These are phyloP conservation scores for Spialia ferax DNA, from an alignment of 2,888 invertebrate genomes.

Conservation along the genomic window DNA sequence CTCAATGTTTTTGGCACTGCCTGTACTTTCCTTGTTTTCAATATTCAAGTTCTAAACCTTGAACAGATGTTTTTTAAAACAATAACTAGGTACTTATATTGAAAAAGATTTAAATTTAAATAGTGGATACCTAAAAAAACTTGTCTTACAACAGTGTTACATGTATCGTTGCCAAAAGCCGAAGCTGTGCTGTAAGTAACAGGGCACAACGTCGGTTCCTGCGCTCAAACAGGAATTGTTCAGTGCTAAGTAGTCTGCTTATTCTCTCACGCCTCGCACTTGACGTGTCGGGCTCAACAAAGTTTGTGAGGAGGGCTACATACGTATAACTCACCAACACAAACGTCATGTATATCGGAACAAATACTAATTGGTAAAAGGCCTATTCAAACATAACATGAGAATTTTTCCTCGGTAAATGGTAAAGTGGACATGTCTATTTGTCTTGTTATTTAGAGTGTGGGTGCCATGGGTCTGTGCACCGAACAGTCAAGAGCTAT, in stretches of 20 bases:
- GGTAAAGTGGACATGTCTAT: constrained; percentile 84
- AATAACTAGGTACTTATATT: background rate
- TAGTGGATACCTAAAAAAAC: background rate
- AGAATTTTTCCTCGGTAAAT: constrained; percentile 84
- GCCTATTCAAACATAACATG: constrained; percentile 84
- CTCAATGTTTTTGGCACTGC: constrained; percentile 42
- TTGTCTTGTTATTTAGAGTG: constrained; percentile 84
- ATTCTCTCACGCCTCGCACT: constrained; percentile 66
- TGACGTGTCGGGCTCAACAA: constrained; percentile 62
- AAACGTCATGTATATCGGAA: constrained; percentile 78
- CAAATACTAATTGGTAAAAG: constrained; percentile 86
- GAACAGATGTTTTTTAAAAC: background rate
- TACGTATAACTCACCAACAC: constrained; percentile 65
- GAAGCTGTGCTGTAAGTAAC: constrained; percentile 52
- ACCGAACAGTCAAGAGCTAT: constrained; percentile 62
- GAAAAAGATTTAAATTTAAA: background rate
- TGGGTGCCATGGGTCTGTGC: constrained; percentile 79
- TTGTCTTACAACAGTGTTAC: background rate
- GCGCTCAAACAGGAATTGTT: constrained; percentile 69
- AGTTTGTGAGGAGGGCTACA: constrained; percentile 66
- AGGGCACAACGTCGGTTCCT: constrained; percentile 61
- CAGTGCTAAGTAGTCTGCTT: constrained; percentile 63
- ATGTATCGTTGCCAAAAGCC: constrained; percentile 49
- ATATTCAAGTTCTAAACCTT: constrained; percentile 39
- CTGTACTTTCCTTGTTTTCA: constrained; percentile 45